Base-by-base conservation (phyloP, 92 coral and sea anemone genomes). In the Palythoa grandiflora region DNA sequence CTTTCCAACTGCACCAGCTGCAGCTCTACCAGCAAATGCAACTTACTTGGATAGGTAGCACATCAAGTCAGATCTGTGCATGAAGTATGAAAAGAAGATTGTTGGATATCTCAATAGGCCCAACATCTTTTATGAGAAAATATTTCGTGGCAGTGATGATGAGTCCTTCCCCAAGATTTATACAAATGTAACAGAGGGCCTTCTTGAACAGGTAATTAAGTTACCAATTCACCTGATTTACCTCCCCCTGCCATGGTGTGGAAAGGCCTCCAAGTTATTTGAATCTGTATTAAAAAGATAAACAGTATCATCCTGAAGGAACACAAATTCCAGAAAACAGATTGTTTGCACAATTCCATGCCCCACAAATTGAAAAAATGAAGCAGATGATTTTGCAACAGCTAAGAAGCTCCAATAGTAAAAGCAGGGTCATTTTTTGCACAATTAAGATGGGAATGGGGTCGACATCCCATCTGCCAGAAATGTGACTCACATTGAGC, bases 371-470 rank as follows among this genome's bases (percentile, higher is more conserved):
- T 39, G 44, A 36, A 38, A 37, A 50, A 59, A 86, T 86, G 89
- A 86, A 86, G 19, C 74, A 86, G 5, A 16, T 13, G n/a, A 76
- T 86, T 74, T 79, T 86, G 17, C 16, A 76, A 15, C 74, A 86
- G 48, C 84, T 86, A 1, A 65, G 84, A 10, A 68, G 28, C n/a
- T 14, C 84, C 17, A 6, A 20, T 17, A 38, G 74, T 36, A 75
- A 75, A 12, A 15, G 60, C 3, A 28, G 77, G 17, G 78, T 87
- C 2, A 35, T 87, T 77, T 87, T 78, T 87, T 77, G 85, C 21
- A 87, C 90, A 4, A 52, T 86, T 19, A 83, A 83, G 1, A 19
- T 86, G 89, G 89, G 89, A 28, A 86, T 86, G 89, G 89, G 89
- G 35, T 86, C 16, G 83, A 86, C 79, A 86, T 86, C 54, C 89